These are phyloP conservation scores for Pseudorhiza aurosa DNA, from an alignment of 30 jellyfish, hydroid and myxozoan species.

Conservation along the genomic window DNA sequence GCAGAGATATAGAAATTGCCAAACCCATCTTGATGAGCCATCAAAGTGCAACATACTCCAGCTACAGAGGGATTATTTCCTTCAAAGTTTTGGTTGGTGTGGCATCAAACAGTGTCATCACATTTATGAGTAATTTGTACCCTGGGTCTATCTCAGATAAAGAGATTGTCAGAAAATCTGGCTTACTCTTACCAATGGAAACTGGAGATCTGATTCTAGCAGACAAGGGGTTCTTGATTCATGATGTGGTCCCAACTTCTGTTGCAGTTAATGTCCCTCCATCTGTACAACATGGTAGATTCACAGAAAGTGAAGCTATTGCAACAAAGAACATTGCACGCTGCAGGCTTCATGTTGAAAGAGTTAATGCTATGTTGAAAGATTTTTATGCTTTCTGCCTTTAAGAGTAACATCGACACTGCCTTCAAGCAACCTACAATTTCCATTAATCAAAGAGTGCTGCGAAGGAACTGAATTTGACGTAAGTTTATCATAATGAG, in stretches of 20 bases:
- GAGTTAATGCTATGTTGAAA: constrained; percentile 24
- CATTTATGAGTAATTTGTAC: constrained; percentile 11
- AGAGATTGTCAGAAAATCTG: constrained; percentile 1
- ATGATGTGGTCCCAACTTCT: constrained; percentile 17
- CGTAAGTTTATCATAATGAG: not conserved
- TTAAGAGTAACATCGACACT: constrained; percentile 2
- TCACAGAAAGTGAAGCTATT: constrained; percentile 10
- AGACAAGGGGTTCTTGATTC: constrained; percentile 47
- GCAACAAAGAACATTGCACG: constrained; percentile 24
- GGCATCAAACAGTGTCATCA: constrained; percentile 33
- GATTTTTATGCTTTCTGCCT: not conserved
- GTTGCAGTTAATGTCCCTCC: constrained; percentile 36
- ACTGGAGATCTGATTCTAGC: constrained; percentile 54
- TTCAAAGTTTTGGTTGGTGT: constrained; percentile 26
- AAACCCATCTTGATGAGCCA: constrained; percentile 16
- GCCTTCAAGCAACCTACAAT: constrained; percentile 14
- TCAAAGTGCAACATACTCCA: constrained; percentile 4
- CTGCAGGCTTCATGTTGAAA: constrained; percentile 36
- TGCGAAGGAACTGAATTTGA: constrained; percentile 7
- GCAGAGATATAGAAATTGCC: constrained; percentile 30
- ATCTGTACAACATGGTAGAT: not conserved
- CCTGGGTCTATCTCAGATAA: constrained; percentile 24
- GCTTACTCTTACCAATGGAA: not conserved
- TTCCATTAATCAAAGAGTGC: constrained; percentile 9
- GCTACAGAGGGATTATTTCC: constrained; percentile 13